phyloP scores from a whole-genome alignment of 2,113 vertebrate genomes.

The Willisornis vidua region DNA sequence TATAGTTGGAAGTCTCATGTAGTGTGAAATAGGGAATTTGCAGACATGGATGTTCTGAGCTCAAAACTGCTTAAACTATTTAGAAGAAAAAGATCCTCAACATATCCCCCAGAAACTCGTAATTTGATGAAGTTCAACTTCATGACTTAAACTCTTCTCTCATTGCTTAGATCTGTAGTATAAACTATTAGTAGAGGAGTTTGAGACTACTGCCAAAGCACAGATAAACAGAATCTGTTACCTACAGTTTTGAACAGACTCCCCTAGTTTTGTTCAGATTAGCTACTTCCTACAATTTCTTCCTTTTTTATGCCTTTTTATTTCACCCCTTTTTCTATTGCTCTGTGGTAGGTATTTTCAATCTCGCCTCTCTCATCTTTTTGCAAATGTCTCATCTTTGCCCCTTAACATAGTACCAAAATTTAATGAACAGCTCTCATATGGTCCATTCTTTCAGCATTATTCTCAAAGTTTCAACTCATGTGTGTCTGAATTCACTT shows the following conservation, averaged over 20 bases:
- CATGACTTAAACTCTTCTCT: background rate
- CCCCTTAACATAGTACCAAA: background rate
- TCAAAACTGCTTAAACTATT: background rate
- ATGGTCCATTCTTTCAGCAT: background rate
- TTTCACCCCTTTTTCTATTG: background rate
- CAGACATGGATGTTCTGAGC: background rate
- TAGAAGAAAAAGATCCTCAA: background rate
- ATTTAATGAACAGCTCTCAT: background rate
- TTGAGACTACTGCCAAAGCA: background rate
- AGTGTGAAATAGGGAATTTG: background rate
- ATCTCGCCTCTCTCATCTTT: background rate
- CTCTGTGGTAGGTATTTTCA: rapidly evolving
- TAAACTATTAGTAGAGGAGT: background rate
- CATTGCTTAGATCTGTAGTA: background rate
- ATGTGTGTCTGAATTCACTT: background rate
- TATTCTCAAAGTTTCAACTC: background rate
- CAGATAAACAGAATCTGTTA: background rate
- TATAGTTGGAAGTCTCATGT: background rate
- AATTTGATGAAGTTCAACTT: background rate
- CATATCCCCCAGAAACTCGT: background rate
- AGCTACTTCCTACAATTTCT: background rate
- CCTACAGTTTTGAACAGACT: background rate
- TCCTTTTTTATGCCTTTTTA: background rate
- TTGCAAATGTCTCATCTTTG: background rate
- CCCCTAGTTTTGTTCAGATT: background rate